phyloP scores from a whole-genome alignment of 2,888 invertebrate genomes.

The Liodrosophila aerea region DNA sequence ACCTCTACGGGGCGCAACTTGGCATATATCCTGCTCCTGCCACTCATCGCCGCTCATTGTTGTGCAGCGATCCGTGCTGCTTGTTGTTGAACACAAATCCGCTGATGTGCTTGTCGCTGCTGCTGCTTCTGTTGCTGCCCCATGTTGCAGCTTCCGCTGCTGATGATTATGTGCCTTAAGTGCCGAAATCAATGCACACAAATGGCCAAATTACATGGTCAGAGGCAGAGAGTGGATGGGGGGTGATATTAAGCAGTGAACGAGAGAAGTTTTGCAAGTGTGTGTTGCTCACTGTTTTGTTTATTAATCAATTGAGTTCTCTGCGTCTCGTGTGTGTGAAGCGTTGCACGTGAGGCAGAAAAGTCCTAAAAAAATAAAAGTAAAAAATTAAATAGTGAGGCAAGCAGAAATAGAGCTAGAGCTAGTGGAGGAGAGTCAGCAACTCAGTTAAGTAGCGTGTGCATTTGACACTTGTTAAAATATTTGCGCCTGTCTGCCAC shows the following conservation, averaged over 20 bases:
- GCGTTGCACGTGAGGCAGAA: conserved; percentile 31
- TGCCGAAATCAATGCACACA: conserved; percentile 80
- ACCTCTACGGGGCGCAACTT: conserved; percentile 47
- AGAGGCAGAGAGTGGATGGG: conserved; percentile 25
- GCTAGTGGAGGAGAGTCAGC: conserved; percentile 9
- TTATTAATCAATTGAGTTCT: conserved; percentile 67
- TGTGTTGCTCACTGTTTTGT: conserved; percentile 54
- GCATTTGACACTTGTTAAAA: conserved; percentile 83
- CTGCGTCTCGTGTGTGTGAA: conserved; percentile 38
- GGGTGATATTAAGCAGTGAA: background rate
- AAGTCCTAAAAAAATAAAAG: conserved; percentile 32
- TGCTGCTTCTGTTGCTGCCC: conserved; percentile 12
- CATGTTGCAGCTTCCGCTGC: conserved; percentile 25
- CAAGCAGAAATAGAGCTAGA: conserved; percentile 10
- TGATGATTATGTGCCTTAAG: conserved; percentile 78
- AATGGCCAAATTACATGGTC: conserved; percentile 76
- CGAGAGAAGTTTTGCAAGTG: conserved; percentile 42
- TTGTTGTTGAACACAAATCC: conserved; percentile 53
- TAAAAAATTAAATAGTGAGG: conserved; percentile 7
- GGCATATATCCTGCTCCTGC: conserved; percentile 12
- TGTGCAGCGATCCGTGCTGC: conserved; percentile 69
- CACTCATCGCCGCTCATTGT: conserved; percentile 43
- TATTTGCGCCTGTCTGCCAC: conserved; percentile 80
- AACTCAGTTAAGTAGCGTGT: conserved; percentile 82
- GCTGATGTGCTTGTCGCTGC: conserved; percentile 42